These are phyloP conservation scores for Microctenopoma steveboyesi DNA, from an alignment of 2,797 vertebrate genomes.

Conservation along the genomic window DNA sequence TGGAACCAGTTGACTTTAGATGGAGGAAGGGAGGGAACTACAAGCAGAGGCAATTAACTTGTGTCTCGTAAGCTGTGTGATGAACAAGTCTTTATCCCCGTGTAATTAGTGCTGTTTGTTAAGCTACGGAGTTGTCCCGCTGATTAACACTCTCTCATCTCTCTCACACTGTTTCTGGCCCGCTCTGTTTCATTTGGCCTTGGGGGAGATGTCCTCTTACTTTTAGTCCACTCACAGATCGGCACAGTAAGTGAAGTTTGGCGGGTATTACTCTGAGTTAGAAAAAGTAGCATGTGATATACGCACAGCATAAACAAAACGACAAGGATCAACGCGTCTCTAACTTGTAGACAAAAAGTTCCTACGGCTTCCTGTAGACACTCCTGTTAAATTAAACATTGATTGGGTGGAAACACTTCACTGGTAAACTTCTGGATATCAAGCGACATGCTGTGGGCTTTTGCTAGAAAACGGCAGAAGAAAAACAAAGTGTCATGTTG, in stretches of 20 bases:
- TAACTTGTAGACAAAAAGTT: slow-evolving; percentile 15
- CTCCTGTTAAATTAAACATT: slow-evolving; percentile 37
- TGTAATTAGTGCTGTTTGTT: slow-evolving; percentile 85
- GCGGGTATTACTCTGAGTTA: slow-evolving; percentile 1
- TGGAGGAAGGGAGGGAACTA: slow-evolving; percentile 58
- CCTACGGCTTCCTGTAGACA: not conserved
- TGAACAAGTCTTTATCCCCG: slow-evolving; percentile 82
- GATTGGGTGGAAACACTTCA: slow-evolving; percentile 23
- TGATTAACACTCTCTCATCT: slow-evolving; percentile 73
- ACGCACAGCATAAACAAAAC: slow-evolving; percentile 3
- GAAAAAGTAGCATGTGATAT: slow-evolving; percentile 3
- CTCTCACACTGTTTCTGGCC: slow-evolving; percentile 36
- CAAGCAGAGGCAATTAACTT: slow-evolving; percentile 83
- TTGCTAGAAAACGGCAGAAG: slow-evolving; percentile 20
- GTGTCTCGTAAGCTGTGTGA: slow-evolving; percentile 81
- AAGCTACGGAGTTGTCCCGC: slow-evolving; percentile 73
- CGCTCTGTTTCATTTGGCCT: slow-evolving; percentile 30
- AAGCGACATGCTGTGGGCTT: slow-evolving; percentile 1
- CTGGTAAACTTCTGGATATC: slow-evolving; percentile 11
- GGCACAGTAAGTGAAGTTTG: not conserved
- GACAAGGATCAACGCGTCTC: slow-evolving; percentile 1
- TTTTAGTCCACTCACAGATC: slow-evolving; percentile 17
- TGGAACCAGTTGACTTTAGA: slow-evolving; percentile 64
- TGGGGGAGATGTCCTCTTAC: slow-evolving; percentile 5
- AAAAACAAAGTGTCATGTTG: slow-evolving; percentile 19